Percentiles rank a stretch among this genome's conserved stretches.
Evolutionary conservation across 2,888 invertebrate genomes (phyloP).

Genomic region (Brachylomia viminalis): DNA sequence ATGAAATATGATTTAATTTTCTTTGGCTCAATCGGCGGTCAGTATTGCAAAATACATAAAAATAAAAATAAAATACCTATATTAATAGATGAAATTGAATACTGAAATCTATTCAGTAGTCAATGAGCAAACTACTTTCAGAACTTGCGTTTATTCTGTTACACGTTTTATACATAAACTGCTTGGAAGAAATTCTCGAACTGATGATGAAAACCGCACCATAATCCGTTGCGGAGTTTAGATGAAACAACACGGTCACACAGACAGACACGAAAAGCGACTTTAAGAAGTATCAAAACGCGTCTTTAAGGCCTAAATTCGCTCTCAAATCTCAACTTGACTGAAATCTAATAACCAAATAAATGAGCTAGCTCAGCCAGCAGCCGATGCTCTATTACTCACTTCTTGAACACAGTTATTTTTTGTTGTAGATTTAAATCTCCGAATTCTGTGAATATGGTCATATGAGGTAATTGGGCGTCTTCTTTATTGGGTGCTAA

Average conservation of each 20-base stretch:
- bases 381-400: constrained; percentile 28
- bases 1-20: no score
- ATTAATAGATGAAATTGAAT: no score
- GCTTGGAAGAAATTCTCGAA: neutral
- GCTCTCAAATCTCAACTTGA: neutral
- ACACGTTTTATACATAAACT: no score
- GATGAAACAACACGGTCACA: neutral
- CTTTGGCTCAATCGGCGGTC: no score
- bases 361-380: neutral
- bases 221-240: neutral
- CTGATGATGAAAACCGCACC: neutral
- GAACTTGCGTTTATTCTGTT: no score
- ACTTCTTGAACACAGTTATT: constrained; percentile 92
- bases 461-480: constrained; percentile 89
- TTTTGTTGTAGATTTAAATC: constrained; percentile 92
- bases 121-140: no score
- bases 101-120: no score
- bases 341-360: constrained; percentile 2
- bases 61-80: no score
- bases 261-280: neutral
- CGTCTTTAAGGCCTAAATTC: neutral
- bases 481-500: constrained; percentile 79
- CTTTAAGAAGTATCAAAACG: constrained; percentile 3
- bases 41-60: no score
- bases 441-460: constrained; percentile 93